Evolutionary conservation across 2,113 vertebrate species (phyloP).

Genomic region (Tachysurus vachellii): DNA sequence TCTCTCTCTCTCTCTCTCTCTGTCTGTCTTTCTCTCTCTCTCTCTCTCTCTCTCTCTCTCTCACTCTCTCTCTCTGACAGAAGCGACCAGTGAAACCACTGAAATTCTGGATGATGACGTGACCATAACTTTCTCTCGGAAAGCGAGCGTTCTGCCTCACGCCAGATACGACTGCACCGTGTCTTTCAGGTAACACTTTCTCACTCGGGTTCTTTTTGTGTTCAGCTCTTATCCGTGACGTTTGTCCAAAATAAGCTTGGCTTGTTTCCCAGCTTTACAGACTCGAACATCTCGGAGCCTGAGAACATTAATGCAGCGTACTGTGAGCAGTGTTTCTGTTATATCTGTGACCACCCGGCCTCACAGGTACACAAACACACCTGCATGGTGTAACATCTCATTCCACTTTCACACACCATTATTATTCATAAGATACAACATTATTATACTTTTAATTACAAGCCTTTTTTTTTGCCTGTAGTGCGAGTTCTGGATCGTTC

Average conservation of each 20-base stretch:
- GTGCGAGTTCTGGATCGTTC: slow-evolving; percentile 74
- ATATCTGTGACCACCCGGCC: slow-evolving; percentile 80
- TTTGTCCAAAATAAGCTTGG: background rate
- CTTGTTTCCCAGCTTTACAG: slow-evolving; percentile 64
- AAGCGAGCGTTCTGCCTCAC: slow-evolving; percentile 70
- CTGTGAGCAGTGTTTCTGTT: slow-evolving; percentile 85
- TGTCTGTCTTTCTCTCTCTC: too few species aligned
- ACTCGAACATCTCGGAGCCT: slow-evolving; percentile 61
- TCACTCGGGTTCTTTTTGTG: background rate
- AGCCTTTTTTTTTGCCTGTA: slow-evolving; percentile 44
- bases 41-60: background rate
- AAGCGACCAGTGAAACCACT: background rate
- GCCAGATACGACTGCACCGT: slow-evolving; percentile 73
- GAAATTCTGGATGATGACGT: slow-evolving; percentile 69
- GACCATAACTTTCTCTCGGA: slow-evolving; percentile 68
- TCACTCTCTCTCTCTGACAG: slow-evolving; percentile 41
- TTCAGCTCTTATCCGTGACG: background rate
- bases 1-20: background rate
- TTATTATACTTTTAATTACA: background rate
- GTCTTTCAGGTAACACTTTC: slow-evolving; percentile 64
- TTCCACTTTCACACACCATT: too few species aligned
- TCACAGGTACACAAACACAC: slow-evolving; percentile 64
- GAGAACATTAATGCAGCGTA: slow-evolving; percentile 65
- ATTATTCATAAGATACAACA: too few species aligned
- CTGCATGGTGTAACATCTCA: too few species aligned